Base-by-base conservation (phyloP, 1,140 invertebrate genomes). In the Pteromalus puparum region DNA sequence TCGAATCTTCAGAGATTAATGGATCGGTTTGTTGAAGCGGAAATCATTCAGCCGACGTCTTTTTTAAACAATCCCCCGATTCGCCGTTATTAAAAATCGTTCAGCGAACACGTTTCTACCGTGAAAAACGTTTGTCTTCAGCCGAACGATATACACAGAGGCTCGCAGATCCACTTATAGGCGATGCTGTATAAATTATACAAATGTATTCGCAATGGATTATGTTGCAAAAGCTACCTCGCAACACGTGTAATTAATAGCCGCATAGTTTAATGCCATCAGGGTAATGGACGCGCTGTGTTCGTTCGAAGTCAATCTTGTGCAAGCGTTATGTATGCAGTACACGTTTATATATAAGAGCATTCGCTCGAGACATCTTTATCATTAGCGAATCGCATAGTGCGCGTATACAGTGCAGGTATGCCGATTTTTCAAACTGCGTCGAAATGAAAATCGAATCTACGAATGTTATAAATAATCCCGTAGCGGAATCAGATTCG, bases 231-330 rank as follows among this genome's bases (percentile, higher is more conserved):
- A 78, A 78, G 26, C 30, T 30, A 65, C 26, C 28, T 2, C 26
- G 48, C n/a, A 10, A 61, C 53, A 61, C 34, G 76, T 34, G 65
- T 78, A 78, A 78, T 65, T 78, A 78, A 78, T 38, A 78, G 9
- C 28, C n/a, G 30, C n/a, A 68, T 68, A 79, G 30, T 68, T 61
- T n/a, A 77, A 77, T 53, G n/a, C 6, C 26, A 77, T 65, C 81
- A 30, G 28, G 9, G 24, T 72, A 78, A 65, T 73, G 83, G 79
- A 82, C 80, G n/a, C 21, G 76, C 65, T 79, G 28, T 65, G 76
- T 34, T 65, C 53, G 30, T 34, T 65, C 18, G 18, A 67, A 38
- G 21, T 79, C 3, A 70, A 28, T 30, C 24, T 30, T 70, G 67
- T 13, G 68, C 3, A 28, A 30, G 68, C 26, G 26, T 70, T 68